Evolutionary conservation across 30 jellyfish, hydroid and myxozoan species (phyloP), one percentile per base, ranked within the genome.

Genomic region (Catostylus mosaicus): DNA sequence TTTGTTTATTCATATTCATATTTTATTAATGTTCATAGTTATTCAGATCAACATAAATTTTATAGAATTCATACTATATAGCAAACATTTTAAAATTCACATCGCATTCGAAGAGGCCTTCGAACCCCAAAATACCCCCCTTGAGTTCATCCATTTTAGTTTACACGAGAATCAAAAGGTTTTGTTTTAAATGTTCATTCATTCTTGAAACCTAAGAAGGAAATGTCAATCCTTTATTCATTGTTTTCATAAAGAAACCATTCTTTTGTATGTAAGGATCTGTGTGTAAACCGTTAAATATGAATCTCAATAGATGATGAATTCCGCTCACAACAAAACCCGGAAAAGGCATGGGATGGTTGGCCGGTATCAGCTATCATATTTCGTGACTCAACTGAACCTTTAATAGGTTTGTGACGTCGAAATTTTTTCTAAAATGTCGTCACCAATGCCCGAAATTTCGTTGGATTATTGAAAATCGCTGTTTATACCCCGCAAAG

Each of bases 311-410:
- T 6, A 33, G 18, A 32, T 12, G 64, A 43, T 68, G 62, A 68
- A 68, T 37, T 22, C 8, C 62, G n/a, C 8, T 22, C n/a, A 11
- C n/a, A 36, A 68, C 80, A 68, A 68, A 12, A 14, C 77, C 80
- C 80, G 80, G 80, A 68, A 68, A 38, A 19, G 64, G 71, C 12
- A n/a, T 19, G 71, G 71, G 24, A 59, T 59, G 19, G 36, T 68
- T 9, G 80, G 80, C 59, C 63, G 80, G 40, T 19, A 18, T 37
- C 11, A 5, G 36, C 29, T 16, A 68, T 34, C 64, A 35, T 12
- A 68, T 68, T 36, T 26, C 66, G 80, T 68, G 80, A 68, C 35
- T 68, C 80, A 68, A 27, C 4, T 22, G 11, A 59, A 8, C 71
- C 20, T 50, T 50, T 16, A 18, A n/a, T n/a, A n/a, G n/a, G 27